Conservation (phyloP, 2,113 vertebrate species). For the Pygoscelis adeliae region DNA sequence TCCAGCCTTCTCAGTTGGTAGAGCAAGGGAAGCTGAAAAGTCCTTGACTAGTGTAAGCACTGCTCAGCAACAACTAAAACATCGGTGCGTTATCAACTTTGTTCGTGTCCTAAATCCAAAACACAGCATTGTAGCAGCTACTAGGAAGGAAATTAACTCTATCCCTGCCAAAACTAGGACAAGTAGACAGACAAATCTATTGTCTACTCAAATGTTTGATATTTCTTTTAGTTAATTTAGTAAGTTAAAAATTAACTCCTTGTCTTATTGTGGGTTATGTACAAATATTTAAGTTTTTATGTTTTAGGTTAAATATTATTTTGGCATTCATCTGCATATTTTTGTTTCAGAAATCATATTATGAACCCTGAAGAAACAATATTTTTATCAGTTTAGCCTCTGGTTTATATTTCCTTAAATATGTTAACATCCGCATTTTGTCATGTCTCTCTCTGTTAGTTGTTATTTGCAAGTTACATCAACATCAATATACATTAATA, state of each 20-base stretch:
- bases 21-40: no score
- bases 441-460: not conserved
- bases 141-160: no score
- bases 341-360: not conserved
- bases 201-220: not conserved
- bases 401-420: not conserved
- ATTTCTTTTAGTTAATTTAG: not conserved
- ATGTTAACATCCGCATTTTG: not conserved
- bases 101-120: no score
- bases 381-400: not conserved
- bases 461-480: not conserved
- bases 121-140: no score
- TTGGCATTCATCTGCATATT: not conserved
- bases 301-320: not conserved
- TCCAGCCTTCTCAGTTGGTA: no score
- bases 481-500: not conserved
- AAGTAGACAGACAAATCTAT: not conserved
- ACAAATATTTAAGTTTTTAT: not conserved
- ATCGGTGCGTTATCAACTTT: no score
- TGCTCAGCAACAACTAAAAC: no score
- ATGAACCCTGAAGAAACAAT: rapidly evolving
- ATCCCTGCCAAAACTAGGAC: no score
- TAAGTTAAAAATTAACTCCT: not conserved
- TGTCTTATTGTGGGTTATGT: not conserved
- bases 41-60: no score